These are phyloP conservation scores for Halisarca cf. caerulea DNA, from an alignment of 37 sponge, comb jelly and placozoan genomes.

Conservation along the genomic window DNA sequence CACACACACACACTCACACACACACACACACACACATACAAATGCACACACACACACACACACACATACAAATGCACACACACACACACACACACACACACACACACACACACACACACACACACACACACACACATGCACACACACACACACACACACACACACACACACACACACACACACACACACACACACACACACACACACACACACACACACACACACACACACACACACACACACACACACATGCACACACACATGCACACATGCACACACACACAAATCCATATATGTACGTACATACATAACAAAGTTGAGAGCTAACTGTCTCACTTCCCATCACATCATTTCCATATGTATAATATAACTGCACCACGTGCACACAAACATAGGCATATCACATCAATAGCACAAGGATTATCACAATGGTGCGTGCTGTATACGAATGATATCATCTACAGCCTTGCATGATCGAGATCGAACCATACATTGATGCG, in stretches of 20 bases:
- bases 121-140: conserved; percentile 5
- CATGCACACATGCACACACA: not conserved
- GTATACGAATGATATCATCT: no score
- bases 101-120: conserved; percentile 35
- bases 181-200: conserved; percentile 46
- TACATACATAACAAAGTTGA: no score
- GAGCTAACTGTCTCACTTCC: no score
- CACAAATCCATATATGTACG: no score
- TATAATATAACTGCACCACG: no score
- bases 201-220: conserved; percentile 58
- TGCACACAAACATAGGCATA: no score
- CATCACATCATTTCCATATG: no score
- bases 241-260: not conserved
- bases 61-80: conserved; percentile 20
- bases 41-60: conserved; percentile 3
- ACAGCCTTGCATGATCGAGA: no score
- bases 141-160: conserved; percentile 27
- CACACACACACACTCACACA: not conserved
- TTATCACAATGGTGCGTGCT: no score
- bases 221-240: conserved; percentile 28
- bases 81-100: not conserved
- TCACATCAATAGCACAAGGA: no score
- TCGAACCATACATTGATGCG: no score
- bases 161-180: conserved; percentile 34
- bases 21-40: conserved; percentile 7